phyloP scores from a whole-genome alignment of 2,113 vertebrate genomes.

The Hemicordylus capensis region DNA sequence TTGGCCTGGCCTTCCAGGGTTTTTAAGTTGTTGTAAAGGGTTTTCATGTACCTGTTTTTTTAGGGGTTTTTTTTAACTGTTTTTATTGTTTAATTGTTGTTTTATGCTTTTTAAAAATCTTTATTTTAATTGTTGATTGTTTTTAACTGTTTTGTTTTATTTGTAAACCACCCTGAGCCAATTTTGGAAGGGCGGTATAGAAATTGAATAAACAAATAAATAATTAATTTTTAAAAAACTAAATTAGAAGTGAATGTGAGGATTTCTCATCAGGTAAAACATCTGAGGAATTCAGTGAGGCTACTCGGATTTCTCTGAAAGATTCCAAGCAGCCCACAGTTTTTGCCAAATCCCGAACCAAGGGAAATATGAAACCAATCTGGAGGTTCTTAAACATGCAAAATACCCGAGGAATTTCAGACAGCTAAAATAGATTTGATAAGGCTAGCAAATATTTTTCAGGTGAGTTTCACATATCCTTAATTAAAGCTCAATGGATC shows the following conservation, averaged over 20 bases:
- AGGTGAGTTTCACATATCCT: background rate
- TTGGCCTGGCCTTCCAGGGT: no score
- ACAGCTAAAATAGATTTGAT: background rate
- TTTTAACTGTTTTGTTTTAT: no score
- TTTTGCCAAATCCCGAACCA: background rate
- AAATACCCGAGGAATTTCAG: background rate
- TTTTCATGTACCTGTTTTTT: no score
- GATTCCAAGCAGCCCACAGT: background rate
- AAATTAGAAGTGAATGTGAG: background rate
- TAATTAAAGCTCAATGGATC: background rate
- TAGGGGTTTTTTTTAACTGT: no score
- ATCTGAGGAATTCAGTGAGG: background rate
- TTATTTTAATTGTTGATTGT: no score
- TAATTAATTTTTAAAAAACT: no score
- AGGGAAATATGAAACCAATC: background rate
- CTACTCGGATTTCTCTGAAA: background rate
- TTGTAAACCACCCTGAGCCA: no score
- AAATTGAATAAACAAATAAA: no score
- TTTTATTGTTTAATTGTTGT: no score
- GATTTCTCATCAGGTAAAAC: background rate
- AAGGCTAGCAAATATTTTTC: background rate
- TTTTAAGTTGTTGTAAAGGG: no score
- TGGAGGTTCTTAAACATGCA: background rate
- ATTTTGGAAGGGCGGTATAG: no score
- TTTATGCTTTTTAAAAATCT: no score